These are phyloP conservation scores for Frieseomelitta varia DNA, from an alignment of 1,140 invertebrate species.

Conservation along the genomic window DNA sequence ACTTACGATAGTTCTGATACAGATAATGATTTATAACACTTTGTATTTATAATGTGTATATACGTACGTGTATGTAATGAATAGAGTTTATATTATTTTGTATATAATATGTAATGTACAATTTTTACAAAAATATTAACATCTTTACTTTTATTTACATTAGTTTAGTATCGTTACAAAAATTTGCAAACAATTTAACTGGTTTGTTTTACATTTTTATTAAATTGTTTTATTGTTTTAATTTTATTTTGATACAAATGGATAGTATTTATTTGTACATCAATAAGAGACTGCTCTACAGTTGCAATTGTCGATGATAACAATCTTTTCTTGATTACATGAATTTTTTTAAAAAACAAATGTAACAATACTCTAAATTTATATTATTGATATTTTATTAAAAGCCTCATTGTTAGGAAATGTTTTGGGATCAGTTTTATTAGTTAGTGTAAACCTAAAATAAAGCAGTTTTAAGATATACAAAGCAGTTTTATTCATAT, in stretches of 20 bases:
- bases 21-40: slow-evolving; percentile 75
- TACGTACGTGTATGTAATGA: slow-evolving; percentile 63
- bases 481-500: neutral
- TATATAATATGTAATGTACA: neutral
- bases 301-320: slow-evolving; percentile 33
- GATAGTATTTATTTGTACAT: slow-evolving; percentile 60
- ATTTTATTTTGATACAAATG: slow-evolving; percentile 3
- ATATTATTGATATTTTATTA: slow-evolving; percentile 91
- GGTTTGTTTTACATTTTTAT: no score
- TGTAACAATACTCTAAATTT: slow-evolving; percentile 89
- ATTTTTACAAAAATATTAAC: slow-evolving; percentile 9
- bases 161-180: neutral
- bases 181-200: neutral
- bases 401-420: slow-evolving; percentile 86
- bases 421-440: slow-evolving; percentile 85
- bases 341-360: slow-evolving; percentile 92
- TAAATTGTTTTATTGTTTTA: neutral
- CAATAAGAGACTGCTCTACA: slow-evolving; percentile 59
- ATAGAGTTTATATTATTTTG: slow-evolving; percentile 33
- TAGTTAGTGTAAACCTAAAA: slow-evolving; percentile 80
- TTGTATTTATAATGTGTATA: slow-evolving; percentile 31
- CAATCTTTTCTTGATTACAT: slow-evolving; percentile 87
- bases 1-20: slow-evolving; percentile 78
- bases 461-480: slow-evolving; percentile 65
- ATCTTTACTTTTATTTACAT: neutral